Base-by-base conservation (phyloP, 2,888 invertebrate species). In the Balanococcus diminutus region DNA sequence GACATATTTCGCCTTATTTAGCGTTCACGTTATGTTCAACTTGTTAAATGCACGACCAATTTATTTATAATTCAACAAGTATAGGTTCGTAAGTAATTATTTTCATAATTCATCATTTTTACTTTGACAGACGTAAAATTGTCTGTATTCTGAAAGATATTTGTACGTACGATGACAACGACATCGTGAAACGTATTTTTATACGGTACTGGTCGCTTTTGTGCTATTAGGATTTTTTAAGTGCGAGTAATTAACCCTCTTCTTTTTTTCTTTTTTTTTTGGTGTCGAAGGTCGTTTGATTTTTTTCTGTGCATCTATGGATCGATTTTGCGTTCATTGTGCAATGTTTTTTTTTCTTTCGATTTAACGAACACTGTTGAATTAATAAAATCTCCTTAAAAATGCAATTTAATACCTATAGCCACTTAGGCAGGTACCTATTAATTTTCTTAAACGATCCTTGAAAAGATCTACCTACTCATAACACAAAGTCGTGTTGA, bases 51-150 rank as follows among this genome's bases (percentile, higher is more conserved):
- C 67, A 67, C 56, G 56, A 56, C 56, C 56, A 56, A 22, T 56
- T 56, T 56, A 22, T 67, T 67, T 67, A 67, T 28, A 67, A 67
- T 67, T 28, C 67, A 67, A 67, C 28, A 67, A 28, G 67, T 67
- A 25, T 61, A 51, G 2, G 51, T 51, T n/a, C 16, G n/a, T 67
- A 67, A n/a, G n/a, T 67, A 67, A 67, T 67, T 67, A 67, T 67
- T 67, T 67, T 28, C 67, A 67, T 67, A 67, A 67, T 67, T 67
- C 67, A 67, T 67, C 67, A 67, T 67, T 28, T n/a, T 28, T 5
- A 19, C 28, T 67, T 61, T 67, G 67, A 67, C 67, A 67, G 67
- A 28, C 67, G 67, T 67, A 28, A 28, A 67, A 67, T 28, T 31
- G 67, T 67, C 16, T 31, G 11, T 28, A 67, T 67, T 67, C 16